Percentiles rank a stretch among this genome's conserved stretches.
Conservation (phyloP, 2,113 vertebrate genomes). For the Dryoscopus gambensis region DNA sequence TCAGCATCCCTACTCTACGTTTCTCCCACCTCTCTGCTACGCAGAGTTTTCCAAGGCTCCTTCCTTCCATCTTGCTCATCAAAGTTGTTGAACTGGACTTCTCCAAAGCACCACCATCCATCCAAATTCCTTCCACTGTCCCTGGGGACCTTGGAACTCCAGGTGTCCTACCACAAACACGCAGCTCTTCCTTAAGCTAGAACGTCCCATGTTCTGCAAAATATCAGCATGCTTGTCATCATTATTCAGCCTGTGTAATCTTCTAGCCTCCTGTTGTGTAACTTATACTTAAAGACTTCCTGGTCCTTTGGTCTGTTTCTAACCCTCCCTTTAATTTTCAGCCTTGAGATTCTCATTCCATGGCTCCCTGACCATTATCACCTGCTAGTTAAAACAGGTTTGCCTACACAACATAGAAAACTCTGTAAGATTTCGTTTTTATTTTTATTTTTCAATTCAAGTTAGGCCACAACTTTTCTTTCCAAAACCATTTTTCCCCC, state of each 20-base stretch:
- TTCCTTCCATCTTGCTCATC: not conserved
- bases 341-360: not conserved
- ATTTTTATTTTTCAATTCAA: not conserved
- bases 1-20: not conserved
- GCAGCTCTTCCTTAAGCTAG: not conserved
- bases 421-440: fast-evolving
- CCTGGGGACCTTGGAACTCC: fast-evolving
- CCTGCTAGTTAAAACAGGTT: not conserved
- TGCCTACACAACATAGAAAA: not conserved
- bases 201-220: not conserved
- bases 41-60: not conserved
- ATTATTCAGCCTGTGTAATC: not conserved
- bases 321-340: not conserved
- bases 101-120: not conserved
- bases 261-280: not conserved
- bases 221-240: not conserved
- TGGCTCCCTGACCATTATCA: not conserved
- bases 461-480: not conserved
- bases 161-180: not conserved
- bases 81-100: not conserved
- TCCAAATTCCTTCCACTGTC: not conserved
- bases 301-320: not conserved
- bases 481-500: fast-evolving
- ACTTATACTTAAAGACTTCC: not conserved
- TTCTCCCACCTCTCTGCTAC: not conserved